Percentiles rank a stretch among this genome's conserved stretches.
phyloP scores from a whole-genome alignment of 2,113 vertebrate species.

The Anthoscopus minutus region DNA sequence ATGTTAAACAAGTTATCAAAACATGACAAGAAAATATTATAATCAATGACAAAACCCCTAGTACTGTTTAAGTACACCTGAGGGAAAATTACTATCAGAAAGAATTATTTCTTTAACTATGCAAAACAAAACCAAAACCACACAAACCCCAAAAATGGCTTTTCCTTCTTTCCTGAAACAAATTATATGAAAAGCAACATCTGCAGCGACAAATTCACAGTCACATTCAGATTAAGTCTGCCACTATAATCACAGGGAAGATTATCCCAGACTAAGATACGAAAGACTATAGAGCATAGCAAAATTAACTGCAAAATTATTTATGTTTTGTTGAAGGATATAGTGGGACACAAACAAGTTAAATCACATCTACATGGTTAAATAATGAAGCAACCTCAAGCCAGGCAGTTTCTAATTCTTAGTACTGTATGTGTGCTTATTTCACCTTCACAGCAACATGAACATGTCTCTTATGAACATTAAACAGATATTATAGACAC shows the following conservation, averaged over 20 bases:
- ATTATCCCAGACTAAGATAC: background rate
- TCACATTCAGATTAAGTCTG: background rate
- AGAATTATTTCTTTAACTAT: background rate
- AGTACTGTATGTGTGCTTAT: background rate
- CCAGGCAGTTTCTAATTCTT: background rate
- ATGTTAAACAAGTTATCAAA: conserved; percentile 5
- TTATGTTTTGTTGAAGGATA: background rate
- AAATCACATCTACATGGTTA: background rate
- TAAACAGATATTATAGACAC: background rate
- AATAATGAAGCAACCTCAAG: background rate
- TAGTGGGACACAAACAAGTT: background rate
- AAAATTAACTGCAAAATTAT: background rate
- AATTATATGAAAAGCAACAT: background rate
- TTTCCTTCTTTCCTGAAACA: background rate
- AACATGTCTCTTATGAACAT: background rate
- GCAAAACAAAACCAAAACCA: background rate
- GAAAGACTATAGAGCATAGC: background rate
- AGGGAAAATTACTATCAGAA: background rate
- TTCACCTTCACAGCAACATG: background rate
- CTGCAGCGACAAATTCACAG: background rate
- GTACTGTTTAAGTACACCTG: background rate
- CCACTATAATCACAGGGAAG: background rate
- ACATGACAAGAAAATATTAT: background rate
- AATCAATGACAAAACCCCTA: background rate
- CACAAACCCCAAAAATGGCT: background rate